Base-by-base conservation (phyloP, 2,888 invertebrate genomes). In the Sminthurinus aureus region DNA sequence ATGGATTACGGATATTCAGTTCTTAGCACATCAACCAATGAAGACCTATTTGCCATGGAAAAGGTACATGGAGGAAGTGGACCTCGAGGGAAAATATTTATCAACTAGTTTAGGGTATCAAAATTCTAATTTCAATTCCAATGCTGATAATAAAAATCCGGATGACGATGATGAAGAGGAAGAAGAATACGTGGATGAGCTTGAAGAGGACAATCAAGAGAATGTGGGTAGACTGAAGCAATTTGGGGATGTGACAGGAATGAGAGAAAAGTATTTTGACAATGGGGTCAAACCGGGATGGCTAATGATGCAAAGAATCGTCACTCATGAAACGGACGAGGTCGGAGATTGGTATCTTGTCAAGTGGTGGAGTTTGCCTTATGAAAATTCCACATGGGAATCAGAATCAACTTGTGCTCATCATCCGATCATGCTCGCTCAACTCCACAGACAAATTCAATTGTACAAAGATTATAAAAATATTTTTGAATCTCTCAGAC, bases 221-320 rank as follows among this genome's bases (percentile, higher is more conserved):
- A 38, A 38, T n/a, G 12, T 58, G 18, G 74, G 50, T 11, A 69
- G 50, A 15, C 11, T 67, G 12, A n/a, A 24, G 0, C 6, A 1
- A 4, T 38, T 38, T 38, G 38, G 38, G 6, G 38, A 38, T 38
- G 38, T 38, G 38, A 64, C 52, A 15, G 71, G 51, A 0, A 22
- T 81, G 15, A 64, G 64, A 18, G 58, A 82, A 52, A 24, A 18
- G n/a, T 83, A 74, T 50, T 83, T 79, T 20, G n/a, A 79, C n/a
- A 66, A 75, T 38, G 83, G 83, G 6, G 75, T 83, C 22, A 15
- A 50, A 15, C 83, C 83, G 8, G 64, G 38, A 13, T 83, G 79
- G 79, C 79, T 83, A 0, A 13, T 13, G 18, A 26, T 79, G 2
- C 20, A 83, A 51, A 24, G 75, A 22, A 58, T 83, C 18, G 66